Conservation (phyloP, 2,113 vertebrate genomes). For the Salvelinus fontinalis region DNA sequence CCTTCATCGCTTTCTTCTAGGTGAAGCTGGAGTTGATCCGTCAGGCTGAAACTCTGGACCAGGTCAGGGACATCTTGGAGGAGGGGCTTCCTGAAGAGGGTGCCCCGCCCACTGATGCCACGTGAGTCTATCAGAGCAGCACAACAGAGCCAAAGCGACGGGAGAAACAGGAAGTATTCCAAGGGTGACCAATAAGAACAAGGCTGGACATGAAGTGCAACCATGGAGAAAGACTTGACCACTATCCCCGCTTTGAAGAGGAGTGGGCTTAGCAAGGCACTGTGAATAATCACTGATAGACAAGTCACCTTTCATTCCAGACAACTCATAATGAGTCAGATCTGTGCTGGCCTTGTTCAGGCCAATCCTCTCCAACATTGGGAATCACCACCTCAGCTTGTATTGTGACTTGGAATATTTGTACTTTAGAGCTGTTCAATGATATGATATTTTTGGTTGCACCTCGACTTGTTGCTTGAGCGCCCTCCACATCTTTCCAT, state of each 20-base stretch:
- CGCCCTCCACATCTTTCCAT: too few relatives aligned
- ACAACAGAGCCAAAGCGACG: slow-evolving; percentile 34
- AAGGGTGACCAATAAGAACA: slow-evolving; percentile 19
- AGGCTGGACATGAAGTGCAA: not conserved
- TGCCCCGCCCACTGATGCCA: slow-evolving; percentile 63
- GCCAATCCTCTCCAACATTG: not conserved
- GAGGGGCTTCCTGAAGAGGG: slow-evolving; percentile 63
- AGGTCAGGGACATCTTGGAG: slow-evolving; percentile 78
- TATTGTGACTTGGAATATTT: slow-evolving; percentile 14
- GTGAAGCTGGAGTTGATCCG: slow-evolving; percentile 84
- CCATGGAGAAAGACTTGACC: not conserved
- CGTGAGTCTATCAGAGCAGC: slow-evolving; percentile 58
- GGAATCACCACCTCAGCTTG: not conserved
- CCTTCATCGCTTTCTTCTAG: slow-evolving; percentile 51
- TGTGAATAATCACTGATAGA: too few relatives aligned
- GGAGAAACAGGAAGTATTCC: slow-evolving; percentile 20
- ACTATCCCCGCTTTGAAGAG: not conserved
- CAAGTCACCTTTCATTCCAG: too few relatives aligned
- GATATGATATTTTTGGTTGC: too few relatives aligned
- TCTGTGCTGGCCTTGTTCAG: too few relatives aligned
- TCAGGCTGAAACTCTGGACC: slow-evolving; percentile 80
- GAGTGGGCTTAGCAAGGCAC: too few relatives aligned
- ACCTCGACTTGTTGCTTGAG: too few relatives aligned
- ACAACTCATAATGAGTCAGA: too few relatives aligned
- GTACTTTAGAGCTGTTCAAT: not conserved